phyloP scores from a whole-genome alignment of 2,797 vertebrate genomes.

The Enteromius radiatus region DNA sequence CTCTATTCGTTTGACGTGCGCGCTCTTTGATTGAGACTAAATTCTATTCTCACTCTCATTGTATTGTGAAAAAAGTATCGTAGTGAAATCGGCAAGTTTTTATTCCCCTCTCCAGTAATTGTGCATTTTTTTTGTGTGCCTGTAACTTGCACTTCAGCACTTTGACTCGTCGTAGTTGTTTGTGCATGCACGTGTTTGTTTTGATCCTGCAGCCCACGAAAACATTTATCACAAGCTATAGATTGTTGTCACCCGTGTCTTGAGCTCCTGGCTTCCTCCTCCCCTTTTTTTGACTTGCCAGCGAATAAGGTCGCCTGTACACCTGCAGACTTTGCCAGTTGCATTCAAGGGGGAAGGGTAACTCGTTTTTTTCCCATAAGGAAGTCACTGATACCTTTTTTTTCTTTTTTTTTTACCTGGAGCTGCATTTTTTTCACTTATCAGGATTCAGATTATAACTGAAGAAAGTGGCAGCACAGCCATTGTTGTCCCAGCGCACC shows the following conservation, averaged over 20 bases:
- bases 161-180: slow-evolving; percentile 59
- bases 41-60: background rate
- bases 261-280: slow-evolving; percentile 46
- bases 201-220: slow-evolving; percentile 49
- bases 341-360: slow-evolving; percentile 49
- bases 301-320: slow-evolving; percentile 53
- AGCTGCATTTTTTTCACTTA: slow-evolving; percentile 24
- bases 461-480: slow-evolving; percentile 39
- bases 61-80: background rate
- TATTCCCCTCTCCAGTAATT: slow-evolving; percentile 50
- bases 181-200: slow-evolving; percentile 65
- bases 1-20: slow-evolving; percentile 2
- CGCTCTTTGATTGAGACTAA: background rate
- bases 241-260: slow-evolving; percentile 58
- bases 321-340: slow-evolving; percentile 56
- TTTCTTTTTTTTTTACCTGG: background rate
- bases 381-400: slow-evolving; percentile 37
- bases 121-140: slow-evolving; percentile 48
- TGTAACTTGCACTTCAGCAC: slow-evolving; percentile 66
- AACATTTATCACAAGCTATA: slow-evolving; percentile 52
- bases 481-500: slow-evolving; percentile 59
- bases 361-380: slow-evolving; percentile 33
- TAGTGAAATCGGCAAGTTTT: slow-evolving; percentile 16
- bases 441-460: slow-evolving; percentile 49
- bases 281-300: slow-evolving; percentile 44